These are phyloP conservation scores for Lontra canadensis DNA, from an alignment of 2,113 vertebrate genomes.

Conservation along the genomic window DNA sequence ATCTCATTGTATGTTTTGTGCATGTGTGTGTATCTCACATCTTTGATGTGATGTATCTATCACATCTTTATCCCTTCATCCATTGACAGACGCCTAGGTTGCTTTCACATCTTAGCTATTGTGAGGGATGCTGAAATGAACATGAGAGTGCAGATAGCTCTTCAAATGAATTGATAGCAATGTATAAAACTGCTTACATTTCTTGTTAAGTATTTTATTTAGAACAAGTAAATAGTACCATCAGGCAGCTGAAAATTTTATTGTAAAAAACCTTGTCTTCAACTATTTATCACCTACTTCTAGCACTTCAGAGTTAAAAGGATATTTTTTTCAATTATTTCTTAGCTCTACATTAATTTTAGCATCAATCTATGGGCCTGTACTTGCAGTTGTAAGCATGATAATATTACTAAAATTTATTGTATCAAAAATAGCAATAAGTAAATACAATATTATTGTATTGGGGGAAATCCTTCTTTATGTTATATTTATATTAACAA, in stretches of 20 bases:
- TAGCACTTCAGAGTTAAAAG: background rate
- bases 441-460: background rate
- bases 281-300: background rate
- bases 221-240: background rate
- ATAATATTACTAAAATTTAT: background rate
- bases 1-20: background rate
- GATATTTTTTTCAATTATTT: background rate
- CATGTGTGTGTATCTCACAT: background rate
- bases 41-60: background rate
- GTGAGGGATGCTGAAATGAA: background rate
- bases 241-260: background rate
- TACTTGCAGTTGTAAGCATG: background rate
- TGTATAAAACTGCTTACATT: background rate
- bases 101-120: background rate
- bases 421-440: background rate
- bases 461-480: background rate
- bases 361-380: background rate
- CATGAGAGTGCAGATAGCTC: background rate
- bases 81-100: too few relatives aligned
- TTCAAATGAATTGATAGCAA: background rate
- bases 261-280: background rate
- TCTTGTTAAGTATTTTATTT: background rate
- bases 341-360: background rate
- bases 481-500: background rate
- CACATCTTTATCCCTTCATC: background rate